Evolutionary conservation across 2,888 invertebrate genomes (phyloP), one percentile per base, ranked within the genome.

Genomic region (Colostygia pectinataria): DNA sequence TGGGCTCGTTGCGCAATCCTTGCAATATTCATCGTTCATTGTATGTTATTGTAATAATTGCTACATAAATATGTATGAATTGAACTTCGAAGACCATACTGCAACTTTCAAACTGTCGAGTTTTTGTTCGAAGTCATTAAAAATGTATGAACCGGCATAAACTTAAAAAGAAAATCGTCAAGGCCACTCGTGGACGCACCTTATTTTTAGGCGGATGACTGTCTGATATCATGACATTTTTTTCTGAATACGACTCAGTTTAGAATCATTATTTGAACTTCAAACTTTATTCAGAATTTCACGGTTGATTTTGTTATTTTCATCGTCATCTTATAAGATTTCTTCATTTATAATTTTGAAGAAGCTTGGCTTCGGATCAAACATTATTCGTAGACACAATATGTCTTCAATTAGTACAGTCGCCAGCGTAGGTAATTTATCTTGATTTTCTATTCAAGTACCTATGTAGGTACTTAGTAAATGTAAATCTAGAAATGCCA

Each of bases 1-100:
- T 59, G 59, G 70, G 62, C 55, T 61, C 53, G 58, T 77, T 80
- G 72, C 68, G 73, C 69, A 83, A 83, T 77, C 59, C 58, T 65
- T 74, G 74, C 78, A 78, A 80, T 80, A 80, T 80, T 80, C 80
- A 80, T 80, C 73, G 71, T 66, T 77, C 79, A 85, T 85, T 86
- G 83, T 83, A 82, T n/a, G n/a, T n/a, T n/a, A n/a, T 79, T 79
- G 76, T 74, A 78, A 80, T 83, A 85, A 86, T 85, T 83, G 76
- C 71, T 68, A 61, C 77, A 83, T 86, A 79, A 82, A 86, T 87
- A 87, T 87, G 80, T 78, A 87, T 86, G 84, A 78, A 76, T 72
- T 71, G 74, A 74, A 73, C 69, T 72, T 71, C 68, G 68, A 66
- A 74, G 69, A 73, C 72, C 76, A 72, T 77, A 75, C 73, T 65